Conservation (phyloP, 1,140 invertebrate genomes). For the Spodoptera litura region DNA sequence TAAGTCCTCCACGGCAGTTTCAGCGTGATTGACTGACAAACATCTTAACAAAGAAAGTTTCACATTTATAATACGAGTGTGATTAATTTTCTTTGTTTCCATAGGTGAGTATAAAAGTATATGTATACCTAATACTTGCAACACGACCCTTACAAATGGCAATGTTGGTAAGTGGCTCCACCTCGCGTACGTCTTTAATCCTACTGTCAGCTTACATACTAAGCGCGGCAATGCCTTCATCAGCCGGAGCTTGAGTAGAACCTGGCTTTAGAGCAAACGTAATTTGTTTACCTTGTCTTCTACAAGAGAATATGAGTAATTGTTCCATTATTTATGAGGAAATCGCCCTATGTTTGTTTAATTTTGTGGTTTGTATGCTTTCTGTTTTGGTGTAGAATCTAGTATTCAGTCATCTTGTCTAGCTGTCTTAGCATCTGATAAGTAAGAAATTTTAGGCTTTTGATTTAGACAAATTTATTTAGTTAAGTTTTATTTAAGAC, state of each 20-base stretch:
- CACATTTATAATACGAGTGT: no score
- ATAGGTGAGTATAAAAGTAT: background rate
- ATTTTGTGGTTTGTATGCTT: background rate
- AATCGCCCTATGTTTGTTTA: background rate
- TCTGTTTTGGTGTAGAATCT: background rate
- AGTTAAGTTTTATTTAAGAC: no score
- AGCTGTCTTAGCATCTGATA: no score
- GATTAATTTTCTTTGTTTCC: background rate
- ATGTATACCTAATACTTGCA: background rate
- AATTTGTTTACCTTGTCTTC: constrained; percentile 33
- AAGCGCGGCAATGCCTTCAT: constrained; percentile 39
- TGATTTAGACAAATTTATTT: no score
- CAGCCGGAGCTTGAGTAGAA: constrained; percentile 36
- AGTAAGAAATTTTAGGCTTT: no score
- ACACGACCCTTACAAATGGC: background rate
- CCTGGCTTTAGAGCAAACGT: constrained; percentile 36
- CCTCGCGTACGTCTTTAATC: constrained; percentile 33
- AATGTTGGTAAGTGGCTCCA: constrained; percentile 3
- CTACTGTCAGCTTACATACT: constrained; percentile 46
- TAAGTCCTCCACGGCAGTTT: no score
- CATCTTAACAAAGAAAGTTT: no score
- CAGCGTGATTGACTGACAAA: no score
- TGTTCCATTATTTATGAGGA: constrained; percentile 17
- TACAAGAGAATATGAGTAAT: constrained; percentile 25
- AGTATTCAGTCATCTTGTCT: no score